Percentiles rank a stretch among this genome's conserved stretches.
These are phyloP conservation scores for Rhagoletis zephyria DNA, from an alignment of 1,140 invertebrate genomes.

Conservation along the genomic window DNA sequence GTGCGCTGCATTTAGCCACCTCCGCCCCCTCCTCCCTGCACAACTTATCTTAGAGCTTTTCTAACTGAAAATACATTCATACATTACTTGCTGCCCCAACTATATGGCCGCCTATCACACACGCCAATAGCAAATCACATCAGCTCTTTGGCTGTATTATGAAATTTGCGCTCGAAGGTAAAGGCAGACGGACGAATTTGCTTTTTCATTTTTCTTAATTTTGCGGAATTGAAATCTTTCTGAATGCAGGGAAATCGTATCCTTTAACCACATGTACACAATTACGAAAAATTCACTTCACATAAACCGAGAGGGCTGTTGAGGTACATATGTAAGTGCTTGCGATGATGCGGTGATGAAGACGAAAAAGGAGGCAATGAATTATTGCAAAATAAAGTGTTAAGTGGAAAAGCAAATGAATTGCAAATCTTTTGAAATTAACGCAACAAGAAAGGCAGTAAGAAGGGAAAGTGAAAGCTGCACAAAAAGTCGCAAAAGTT, in stretches of 20 bases:
- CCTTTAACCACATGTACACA: neutral
- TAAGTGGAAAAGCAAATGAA: slow-evolving; percentile 28
- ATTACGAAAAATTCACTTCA: neutral
- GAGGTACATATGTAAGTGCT: neutral
- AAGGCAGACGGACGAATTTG: neutral
- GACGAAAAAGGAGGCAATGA: neutral
- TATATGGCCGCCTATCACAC: neutral
- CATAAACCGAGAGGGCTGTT: neutral
- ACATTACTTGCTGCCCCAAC: neutral
- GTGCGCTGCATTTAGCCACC: neutral
- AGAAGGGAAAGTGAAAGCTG: neutral
- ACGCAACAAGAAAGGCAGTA: neutral
- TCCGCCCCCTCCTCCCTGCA: neutral
- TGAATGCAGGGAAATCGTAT: neutral
- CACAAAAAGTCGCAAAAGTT: neutral
- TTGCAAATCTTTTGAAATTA: slow-evolving; percentile 33
- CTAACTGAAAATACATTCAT: neutral
- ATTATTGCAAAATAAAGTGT: slow-evolving; percentile 27
- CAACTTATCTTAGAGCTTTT: neutral
- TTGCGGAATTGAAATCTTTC: neutral
- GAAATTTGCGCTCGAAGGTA: neutral
- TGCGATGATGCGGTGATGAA: neutral
- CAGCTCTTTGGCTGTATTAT: neutral
- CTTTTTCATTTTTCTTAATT: slow-evolving; percentile 12
- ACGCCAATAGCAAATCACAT: neutral